Percentiles rank a stretch among this genome's conserved stretches.
Evolutionary conservation across 1,140 invertebrate species (phyloP).

Genomic region (Acromyrmex heyeri): DNA sequence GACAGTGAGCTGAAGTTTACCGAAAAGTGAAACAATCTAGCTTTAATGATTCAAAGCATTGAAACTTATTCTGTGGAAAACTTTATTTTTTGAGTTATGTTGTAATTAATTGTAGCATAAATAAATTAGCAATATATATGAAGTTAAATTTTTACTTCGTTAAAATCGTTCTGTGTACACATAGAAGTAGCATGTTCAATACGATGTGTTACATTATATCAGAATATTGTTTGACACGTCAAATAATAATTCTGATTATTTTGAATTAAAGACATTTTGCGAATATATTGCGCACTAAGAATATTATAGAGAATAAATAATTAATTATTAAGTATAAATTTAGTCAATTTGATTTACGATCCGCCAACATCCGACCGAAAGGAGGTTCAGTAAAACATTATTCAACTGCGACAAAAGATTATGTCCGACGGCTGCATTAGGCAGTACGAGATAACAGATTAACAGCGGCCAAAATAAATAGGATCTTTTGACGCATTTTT

Average conservation of each 20-base stretch:
- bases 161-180: no score
- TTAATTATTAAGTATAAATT: not conserved
- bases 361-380: not conserved
- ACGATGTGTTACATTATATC: not conserved
- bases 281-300: not conserved
- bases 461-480: constrained; percentile 31
- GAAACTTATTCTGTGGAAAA: no score
- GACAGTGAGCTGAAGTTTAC: no score
- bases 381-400: not conserved
- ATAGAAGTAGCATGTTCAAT: not conserved
- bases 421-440: constrained; percentile 6
- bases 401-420: constrained; percentile 20
- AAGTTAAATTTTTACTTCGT: no score
- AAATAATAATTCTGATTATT: constrained; percentile 12
- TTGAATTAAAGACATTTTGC: not conserved
- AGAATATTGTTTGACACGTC: not conserved
- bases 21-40: no score
- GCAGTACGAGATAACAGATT: constrained; percentile 65
- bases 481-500: constrained; percentile 69
- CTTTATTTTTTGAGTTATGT: no score
- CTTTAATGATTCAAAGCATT: no score
- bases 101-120: no score
- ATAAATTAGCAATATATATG: no score
- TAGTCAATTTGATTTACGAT: not conserved
- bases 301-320: not conserved